Percentiles rank a stretch among this genome's conserved stretches.
These are phyloP conservation scores for Torymus aiolomorphi DNA, from an alignment of 2,888 invertebrate genomes.

Conservation along the genomic window DNA sequence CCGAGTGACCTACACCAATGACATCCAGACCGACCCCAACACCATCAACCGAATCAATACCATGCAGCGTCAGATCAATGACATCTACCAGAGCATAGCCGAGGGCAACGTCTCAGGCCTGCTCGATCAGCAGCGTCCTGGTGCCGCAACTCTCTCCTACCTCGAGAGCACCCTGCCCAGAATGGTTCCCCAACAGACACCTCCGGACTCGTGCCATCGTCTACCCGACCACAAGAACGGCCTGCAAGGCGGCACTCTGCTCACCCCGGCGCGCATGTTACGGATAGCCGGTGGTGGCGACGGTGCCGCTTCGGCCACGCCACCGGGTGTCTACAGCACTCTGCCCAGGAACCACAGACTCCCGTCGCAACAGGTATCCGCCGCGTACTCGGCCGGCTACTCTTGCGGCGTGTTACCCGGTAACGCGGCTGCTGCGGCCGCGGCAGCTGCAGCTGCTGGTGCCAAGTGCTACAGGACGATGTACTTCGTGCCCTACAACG, in stretches of 20 bases:
- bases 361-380: slow-evolving; percentile 43
- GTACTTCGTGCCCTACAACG: slow-evolving; percentile 74
- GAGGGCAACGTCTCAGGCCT: slow-evolving; percentile 61
- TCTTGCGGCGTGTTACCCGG: slow-evolving; percentile 64
- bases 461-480: slow-evolving; percentile 73
- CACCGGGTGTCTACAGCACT: slow-evolving; percentile 62
- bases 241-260: slow-evolving; percentile 56
- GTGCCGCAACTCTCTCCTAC: slow-evolving; percentile 60
- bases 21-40: slow-evolving; percentile 63
- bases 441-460: slow-evolving; percentile 56
- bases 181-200: slow-evolving; percentile 48
- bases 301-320: slow-evolving; percentile 41
- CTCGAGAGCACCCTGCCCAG: slow-evolving; percentile 67
- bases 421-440: slow-evolving; percentile 47
- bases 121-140: slow-evolving; percentile 57
- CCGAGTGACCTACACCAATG: slow-evolving; percentile 52
- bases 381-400: slow-evolving; percentile 61
- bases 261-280: slow-evolving; percentile 60
- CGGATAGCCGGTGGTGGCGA: slow-evolving; percentile 67
- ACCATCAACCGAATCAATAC: slow-evolving; percentile 72
- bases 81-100: slow-evolving; percentile 73
- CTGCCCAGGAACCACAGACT: slow-evolving; percentile 60
- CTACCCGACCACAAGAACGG: slow-evolving; percentile 67
- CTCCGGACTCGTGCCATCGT: slow-evolving; percentile 59
- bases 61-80: slow-evolving; percentile 70